Base-by-base conservation (phyloP, 2,888 invertebrate species). In the Coecobrya sp. region DNA sequence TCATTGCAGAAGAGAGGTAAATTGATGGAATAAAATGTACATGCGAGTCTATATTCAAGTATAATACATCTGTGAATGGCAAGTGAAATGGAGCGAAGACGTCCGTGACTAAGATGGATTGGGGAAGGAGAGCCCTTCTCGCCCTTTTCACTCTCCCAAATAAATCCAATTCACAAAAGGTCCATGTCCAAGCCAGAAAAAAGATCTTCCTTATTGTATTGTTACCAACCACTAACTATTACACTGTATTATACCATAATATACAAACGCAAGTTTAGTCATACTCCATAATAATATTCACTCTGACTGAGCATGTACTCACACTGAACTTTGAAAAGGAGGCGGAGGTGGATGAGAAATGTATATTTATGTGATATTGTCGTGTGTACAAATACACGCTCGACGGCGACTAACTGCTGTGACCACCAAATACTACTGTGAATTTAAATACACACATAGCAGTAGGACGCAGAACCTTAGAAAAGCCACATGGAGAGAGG, bases 101-200 rank as follows among this genome's bases (percentile, higher is more conserved):
- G 93, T 93, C 92, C 89, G 92, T 94, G 94, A 94, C 94, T 94
- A 94, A 94, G 94, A 94, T 94, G 94, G 94, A 94, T 94, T 93
- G 93, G 87, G 84, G 87, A 94, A 92, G 52, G 94, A 93, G 94
- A 93, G 94, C 89, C 93, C 92, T 92, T 93, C 93, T 94, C 92
- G 93, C 92, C 93, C 92, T 92, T 94, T 93, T 93, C 93, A 92
- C 93, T 93, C 93, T 92, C 73, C 88, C 89, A 91, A 93, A 94
- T 94, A 93, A 93, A 94, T 94, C 92, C 94, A 93, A 93, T 90
- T 82, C 92, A 85, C 91, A 93, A 86, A 93, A 91, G 91, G 81
- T 86, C 42, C 91, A 84, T 84, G 91, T 91, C 87, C 91, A 87
- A 68, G 81, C 86, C 91, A 91, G 91, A 85, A 52, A 85, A 52